These are phyloP conservation scores for Willisornis vidua DNA, from an alignment of 2,113 vertebrate species.

Conservation along the genomic window DNA sequence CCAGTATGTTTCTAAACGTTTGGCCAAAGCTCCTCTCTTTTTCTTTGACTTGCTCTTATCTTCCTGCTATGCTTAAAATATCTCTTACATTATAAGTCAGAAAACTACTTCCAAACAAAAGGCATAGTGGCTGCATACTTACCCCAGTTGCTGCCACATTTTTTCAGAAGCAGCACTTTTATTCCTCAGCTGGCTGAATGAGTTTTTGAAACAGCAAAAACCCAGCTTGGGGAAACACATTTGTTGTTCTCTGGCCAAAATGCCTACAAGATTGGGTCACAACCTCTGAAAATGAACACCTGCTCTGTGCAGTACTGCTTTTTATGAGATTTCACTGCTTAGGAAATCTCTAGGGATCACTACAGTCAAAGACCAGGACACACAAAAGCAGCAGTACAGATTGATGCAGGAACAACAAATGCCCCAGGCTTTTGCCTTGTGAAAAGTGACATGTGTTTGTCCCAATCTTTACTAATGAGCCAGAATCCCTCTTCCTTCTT, in stretches of 20 bases:
- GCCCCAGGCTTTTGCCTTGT: neutral
- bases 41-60: neutral
- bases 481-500: neutral
- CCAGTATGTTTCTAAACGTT: neutral
- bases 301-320: neutral
- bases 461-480: neutral
- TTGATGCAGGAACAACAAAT: neutral
- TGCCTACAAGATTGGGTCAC: neutral
- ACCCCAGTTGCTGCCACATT: neutral
- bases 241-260: neutral
- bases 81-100: neutral
- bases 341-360: neutral
- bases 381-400: constrained; percentile 16
- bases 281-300: neutral
- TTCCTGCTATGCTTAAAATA: neutral
- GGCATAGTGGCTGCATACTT: neutral
- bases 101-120: neutral
- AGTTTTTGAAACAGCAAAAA: neutral
- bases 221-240: neutral
- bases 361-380: neutral
- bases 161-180: neutral
- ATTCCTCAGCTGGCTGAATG: neutral
- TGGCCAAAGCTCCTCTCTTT: neutral
- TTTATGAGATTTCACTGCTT: neutral
- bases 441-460: neutral